Evolutionary conservation across 1,140 invertebrate genomes (phyloP).

Genomic region (Scaptomyza pallida): DNA sequence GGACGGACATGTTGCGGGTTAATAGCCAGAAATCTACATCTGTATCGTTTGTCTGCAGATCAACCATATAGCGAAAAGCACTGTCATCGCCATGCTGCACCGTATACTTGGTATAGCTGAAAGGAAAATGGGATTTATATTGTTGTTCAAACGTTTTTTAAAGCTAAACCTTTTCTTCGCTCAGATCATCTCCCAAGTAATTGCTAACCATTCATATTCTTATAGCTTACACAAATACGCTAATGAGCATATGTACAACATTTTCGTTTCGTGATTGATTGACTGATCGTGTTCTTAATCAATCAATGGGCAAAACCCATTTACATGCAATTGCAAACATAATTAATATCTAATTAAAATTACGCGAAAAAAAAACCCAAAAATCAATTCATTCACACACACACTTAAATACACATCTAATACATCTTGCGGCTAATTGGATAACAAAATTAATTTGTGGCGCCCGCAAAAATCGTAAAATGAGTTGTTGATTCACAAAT

Average conservation of each 20-base stretch:
- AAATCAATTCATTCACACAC: slow-evolving; percentile 40
- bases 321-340: slow-evolving; percentile 7
- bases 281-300: not conserved
- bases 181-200: too few species aligned
- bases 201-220: too few species aligned
- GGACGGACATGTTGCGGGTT: slow-evolving; percentile 65
- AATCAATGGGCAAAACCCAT: slow-evolving; percentile 3
- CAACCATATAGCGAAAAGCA: slow-evolving; percentile 68
- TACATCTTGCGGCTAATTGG: slow-evolving; percentile 70
- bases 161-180: too few species aligned
- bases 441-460: slow-evolving; percentile 77
- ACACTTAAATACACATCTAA: not conserved
- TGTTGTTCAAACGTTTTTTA: too few species aligned
- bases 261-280: not conserved
- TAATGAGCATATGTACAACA: too few species aligned
- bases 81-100: slow-evolving; percentile 62
- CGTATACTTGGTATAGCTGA: slow-evolving; percentile 71
- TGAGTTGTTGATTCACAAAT: slow-evolving; percentile 80
- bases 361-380: slow-evolving; percentile 40
- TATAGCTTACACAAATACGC: too few species aligned
- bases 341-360: slow-evolving; percentile 44
- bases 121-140: not conserved
- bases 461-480: slow-evolving; percentile 54
- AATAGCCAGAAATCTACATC: slow-evolving; percentile 71
- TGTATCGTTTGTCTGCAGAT: slow-evolving; percentile 63